Percentiles rank a stretch among this genome's conserved stretches.
Evolutionary conservation across 2,888 invertebrate species (phyloP).

Genomic region (Alloplasta piceator): DNA sequence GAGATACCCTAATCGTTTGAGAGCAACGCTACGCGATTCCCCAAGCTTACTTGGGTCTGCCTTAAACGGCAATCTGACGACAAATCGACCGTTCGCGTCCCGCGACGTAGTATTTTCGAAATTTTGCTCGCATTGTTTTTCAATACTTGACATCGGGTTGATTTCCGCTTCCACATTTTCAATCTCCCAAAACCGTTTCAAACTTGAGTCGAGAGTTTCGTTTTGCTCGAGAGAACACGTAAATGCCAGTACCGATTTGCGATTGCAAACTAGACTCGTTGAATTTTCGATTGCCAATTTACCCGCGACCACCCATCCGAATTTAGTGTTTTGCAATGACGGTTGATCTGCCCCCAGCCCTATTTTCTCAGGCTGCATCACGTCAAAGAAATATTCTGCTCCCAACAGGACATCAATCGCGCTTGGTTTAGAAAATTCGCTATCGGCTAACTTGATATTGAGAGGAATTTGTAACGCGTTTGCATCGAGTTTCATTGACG

Average conservation of each 20-base stretch:
- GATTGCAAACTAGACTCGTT: not conserved
- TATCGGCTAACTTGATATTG: conserved; percentile 21
- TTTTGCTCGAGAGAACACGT: not conserved
- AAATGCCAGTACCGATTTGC: not conserved
- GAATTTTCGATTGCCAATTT: not conserved
- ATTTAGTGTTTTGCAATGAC: conserved; percentile 30
- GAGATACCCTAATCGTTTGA: conserved; percentile 64
- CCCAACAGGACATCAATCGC: conserved; percentile 23
- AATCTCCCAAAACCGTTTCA: conserved; percentile 43
- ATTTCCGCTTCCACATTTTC: not conserved
- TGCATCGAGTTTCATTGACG: conserved; percentile 32
- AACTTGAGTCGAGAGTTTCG: not conserved
- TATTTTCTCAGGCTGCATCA: conserved; percentile 19
- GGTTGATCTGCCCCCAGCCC: conserved; percentile 27
- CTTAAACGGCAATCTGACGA: conserved; percentile 34
- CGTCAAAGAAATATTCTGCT: conserved; percentile 30
- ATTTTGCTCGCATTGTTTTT: conserved; percentile 27
- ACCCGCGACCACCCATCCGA: conserved; percentile 26
- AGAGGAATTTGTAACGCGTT: conserved; percentile 40
- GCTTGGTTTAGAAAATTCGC: conserved; percentile 23
- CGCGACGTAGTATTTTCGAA: conserved; percentile 21
- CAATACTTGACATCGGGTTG: not conserved
- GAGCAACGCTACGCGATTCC: conserved; percentile 58
- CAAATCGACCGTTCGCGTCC: conserved; percentile 8
- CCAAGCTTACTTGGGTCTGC: conserved; percentile 57